A percentile compares a stretch with the other conserved stretches of the same genome.
These are phyloP conservation scores for Rallus crepitans DNA, from an alignment of 2,797 vertebrate species.

Conservation along the genomic window DNA sequence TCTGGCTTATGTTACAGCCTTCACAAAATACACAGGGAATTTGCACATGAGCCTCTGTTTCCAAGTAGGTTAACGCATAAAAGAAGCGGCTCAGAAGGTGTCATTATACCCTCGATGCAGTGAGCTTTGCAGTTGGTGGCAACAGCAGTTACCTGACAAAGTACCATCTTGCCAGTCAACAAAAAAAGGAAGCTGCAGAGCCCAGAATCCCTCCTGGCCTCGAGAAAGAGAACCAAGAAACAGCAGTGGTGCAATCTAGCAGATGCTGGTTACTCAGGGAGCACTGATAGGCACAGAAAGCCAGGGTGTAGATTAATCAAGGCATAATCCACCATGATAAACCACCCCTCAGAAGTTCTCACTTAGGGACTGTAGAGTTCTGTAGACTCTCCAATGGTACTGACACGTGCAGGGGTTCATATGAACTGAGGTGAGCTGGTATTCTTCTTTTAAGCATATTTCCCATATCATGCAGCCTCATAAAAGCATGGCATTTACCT, in stretches of 20 bases:
- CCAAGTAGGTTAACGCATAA: slow-evolving; percentile 70
- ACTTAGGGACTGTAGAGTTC: not conserved
- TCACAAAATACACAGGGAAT: slow-evolving; percentile 63
- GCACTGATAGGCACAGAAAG: not conserved
- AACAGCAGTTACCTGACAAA: slow-evolving; percentile 71
- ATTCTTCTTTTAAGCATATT: not conserved
- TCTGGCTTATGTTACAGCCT: slow-evolving; percentile 63
- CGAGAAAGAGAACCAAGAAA: not conserved
- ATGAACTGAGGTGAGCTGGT: not conserved
- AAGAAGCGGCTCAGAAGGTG: slow-evolving; percentile 60
- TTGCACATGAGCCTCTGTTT: slow-evolving; percentile 71
- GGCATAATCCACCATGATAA: not conserved
- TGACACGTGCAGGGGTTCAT: accelerated
- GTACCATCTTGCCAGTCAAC: slow-evolving; percentile 65
- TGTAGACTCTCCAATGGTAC: not conserved
- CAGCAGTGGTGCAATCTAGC: not conserved
- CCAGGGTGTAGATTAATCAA: not conserved
- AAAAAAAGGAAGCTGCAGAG: slow-evolving; percentile 59
- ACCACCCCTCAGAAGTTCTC: not conserved
- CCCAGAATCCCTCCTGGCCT: slow-evolving; percentile 6
- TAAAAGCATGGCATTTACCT: not conserved
- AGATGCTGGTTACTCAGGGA: not conserved
- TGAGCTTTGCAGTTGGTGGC: slow-evolving; percentile 64
- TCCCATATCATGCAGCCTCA: not conserved
- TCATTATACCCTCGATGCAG: slow-evolving; percentile 43